Evolutionary conservation across 2,888 invertebrate genomes (phyloP), one percentile per base, ranked within the genome.

Genomic region (Flexamia atlantica): DNA sequence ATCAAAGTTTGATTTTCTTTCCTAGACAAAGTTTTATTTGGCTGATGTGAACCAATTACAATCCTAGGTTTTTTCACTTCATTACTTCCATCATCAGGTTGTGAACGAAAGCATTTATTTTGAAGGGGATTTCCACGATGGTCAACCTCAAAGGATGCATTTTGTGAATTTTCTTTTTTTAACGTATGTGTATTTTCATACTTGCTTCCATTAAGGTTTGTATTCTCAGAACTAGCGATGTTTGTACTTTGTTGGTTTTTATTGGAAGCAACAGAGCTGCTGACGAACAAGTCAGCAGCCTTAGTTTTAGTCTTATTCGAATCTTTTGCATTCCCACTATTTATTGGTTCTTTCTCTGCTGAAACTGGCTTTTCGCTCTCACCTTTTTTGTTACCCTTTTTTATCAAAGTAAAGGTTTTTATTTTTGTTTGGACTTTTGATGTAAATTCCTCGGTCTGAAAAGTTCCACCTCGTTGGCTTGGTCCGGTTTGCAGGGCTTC

Each of bases 371-470:
- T 4, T 4, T 46, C 46, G 23, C 23, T 23, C 53, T 53, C 53
- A 53, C 7, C 10, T 23, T 53, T 53, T n/a, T 14, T 60, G 25
- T 60, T 60, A 64, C 64, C 30, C 17, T 64, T 64, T 30, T 64
- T 64, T 14, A 30, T 28, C 17, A 17, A 14, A 28, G 64, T 57
- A 20, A 17, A 50, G 7, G 76, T 79, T 57, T 57, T 79, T 20
- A 50, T 79, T n/a, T n/a, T n/a, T 30, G 57, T 79, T 57, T 50
- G 32, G 1, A 57, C 57, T 12, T 40, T 28, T 50, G 74, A 46
- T 20, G 57, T 12, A 0, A 20, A 57, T 57, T 57, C 36, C 10
- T 79, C 57, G n/a, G 76, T 76, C 30, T 76, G 40, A 50, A 50
- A 50, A 28, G 46, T 50, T 76, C 57, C 32, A 57, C 20, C 10